Evolutionary conservation across 2,888 invertebrate species (phyloP).

Genomic region (Pollenia angustigena): DNA sequence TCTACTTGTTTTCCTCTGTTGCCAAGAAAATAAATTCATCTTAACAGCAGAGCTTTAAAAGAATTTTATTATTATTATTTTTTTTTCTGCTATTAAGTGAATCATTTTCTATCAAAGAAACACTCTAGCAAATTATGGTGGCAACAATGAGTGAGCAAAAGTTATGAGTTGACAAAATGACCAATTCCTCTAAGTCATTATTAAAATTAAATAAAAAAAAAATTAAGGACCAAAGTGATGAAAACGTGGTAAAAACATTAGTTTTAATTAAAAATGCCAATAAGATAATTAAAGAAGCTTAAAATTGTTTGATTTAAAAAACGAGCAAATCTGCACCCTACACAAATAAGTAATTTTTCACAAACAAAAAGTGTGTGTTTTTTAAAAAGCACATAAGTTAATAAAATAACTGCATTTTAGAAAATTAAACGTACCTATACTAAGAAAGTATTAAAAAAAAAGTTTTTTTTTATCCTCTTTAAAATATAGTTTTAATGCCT

Average conservation of each 20-base stretch:
- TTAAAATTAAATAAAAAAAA: slow-evolving; percentile 43
- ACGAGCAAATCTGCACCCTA: not conserved
- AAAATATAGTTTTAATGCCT: too few relatives aligned
- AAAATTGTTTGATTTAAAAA: not conserved
- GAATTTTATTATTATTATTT: not conserved
- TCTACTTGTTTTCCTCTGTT: not conserved
- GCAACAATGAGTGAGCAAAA: not conserved
- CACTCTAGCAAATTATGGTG: not conserved
- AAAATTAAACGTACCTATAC: too few relatives aligned
- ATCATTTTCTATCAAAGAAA: not conserved
- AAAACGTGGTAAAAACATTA: slow-evolving; percentile 2
- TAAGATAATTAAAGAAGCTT: slow-evolving; percentile 19
- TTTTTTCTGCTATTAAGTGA: slow-evolving; percentile 3
- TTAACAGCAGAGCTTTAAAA: not conserved
- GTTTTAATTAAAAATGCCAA: slow-evolving; percentile 60
- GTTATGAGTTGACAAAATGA: slow-evolving; percentile 27
- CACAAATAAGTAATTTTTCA: too few relatives aligned
- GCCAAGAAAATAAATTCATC: slow-evolving; percentile 8
- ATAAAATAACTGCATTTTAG: too few relatives aligned
- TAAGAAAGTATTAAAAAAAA: too few relatives aligned
- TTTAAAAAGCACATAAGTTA: too few relatives aligned
- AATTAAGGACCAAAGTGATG: not conserved
- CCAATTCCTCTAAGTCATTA: slow-evolving; percentile 26
- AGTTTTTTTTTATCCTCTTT: too few relatives aligned
- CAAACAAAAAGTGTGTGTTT: too few relatives aligned